Evolutionary conservation across 2,113 vertebrate species (phyloP), one percentile per base, ranked within the genome.

Genomic region (Oreamnos americanus): DNA sequence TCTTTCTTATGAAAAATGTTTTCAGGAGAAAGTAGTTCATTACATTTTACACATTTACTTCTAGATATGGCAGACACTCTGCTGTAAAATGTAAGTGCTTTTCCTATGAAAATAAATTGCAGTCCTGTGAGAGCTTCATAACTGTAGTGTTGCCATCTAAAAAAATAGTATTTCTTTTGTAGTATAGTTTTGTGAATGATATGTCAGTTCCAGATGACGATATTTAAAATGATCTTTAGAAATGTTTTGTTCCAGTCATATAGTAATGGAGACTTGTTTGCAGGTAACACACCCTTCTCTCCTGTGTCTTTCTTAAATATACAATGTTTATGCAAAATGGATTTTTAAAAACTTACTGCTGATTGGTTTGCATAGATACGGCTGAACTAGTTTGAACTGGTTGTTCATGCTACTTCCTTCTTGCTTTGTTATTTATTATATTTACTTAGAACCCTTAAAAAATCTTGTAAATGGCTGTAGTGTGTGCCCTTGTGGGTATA

Each of bases 401-500:
- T 97, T 97, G 81, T 84, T 97, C 84, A 87, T 96, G 93, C 89
- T 97, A 89, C 93, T 98, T 98, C 96, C 96, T 96, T 98, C 45
- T 57, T 2, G 30, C 62, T 96, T 98, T 94, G 71, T 97, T 98
- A 91, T 94, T 95, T 83, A 28, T 98, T 98, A 60, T 49, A 21
- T 51, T 91, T 57, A 17, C 53, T 91, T 57, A 1, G 53, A 89
- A 97, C 86, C 97, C 60, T 12, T 47, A 19, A 88, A 97, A 96
- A 71, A 90, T 96, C 74, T 98, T 57, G 98, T 98, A 95, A 96
- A 97, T 98, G 95, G 97, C 96, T 98, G 90, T 85, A 96, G 97
- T 97, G 91, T 99, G 98, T 98, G 98, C 98, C 97, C 98, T 99
- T 98, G 99, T 99, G 99, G 99, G 87, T 98, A 95, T 97, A 91